phyloP scores from a whole-genome alignment of 2,797 vertebrate genomes.

The Danio kyathit region DNA sequence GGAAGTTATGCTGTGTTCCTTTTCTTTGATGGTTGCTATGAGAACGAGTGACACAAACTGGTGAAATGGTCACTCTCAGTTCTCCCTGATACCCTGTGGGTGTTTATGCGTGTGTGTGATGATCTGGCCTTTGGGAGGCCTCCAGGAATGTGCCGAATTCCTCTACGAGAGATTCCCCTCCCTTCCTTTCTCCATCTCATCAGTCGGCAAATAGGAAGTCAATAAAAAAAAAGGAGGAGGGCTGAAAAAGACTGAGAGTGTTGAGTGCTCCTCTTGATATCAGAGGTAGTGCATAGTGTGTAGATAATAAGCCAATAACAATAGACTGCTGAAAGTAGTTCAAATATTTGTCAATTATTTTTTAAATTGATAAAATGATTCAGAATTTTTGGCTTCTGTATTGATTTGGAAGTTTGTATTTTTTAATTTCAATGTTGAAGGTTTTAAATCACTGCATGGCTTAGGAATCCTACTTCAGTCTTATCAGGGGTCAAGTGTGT shows the following conservation, averaged over 20 bases:
- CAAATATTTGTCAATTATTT: background rate
- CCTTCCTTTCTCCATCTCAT: slow-evolving; percentile 21
- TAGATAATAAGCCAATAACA: background rate
- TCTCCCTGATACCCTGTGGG: slow-evolving; percentile 16
- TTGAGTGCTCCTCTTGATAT: background rate
- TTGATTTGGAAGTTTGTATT: too few species aligned
- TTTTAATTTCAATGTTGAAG: too few species aligned
- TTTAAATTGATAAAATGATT: too few species aligned
- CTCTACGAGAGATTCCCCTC: slow-evolving; percentile 18
- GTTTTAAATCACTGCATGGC: background rate
- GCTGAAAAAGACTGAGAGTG: background rate
- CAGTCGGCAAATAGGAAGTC: slow-evolving; percentile 42
- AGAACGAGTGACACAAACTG: slow-evolving; percentile 66
- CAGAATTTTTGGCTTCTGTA: too few species aligned
- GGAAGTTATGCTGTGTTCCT: background rate
- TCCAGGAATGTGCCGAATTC: slow-evolving; percentile 63
- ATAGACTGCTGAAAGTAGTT: background rate
- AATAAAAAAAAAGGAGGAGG: slow-evolving; percentile 35
- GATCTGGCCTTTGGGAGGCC: slow-evolving; percentile 41
- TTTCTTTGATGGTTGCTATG: slow-evolving; percentile 63
- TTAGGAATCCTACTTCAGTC: background rate
- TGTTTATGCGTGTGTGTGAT: slow-evolving; percentile 37
- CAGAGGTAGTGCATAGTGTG: background rate
- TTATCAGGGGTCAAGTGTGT: slow-evolving; percentile 18
- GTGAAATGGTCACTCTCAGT: slow-evolving; percentile 46